phyloP scores from a whole-genome alignment of 2,888 invertebrate species.

The Ormyrus labotus region DNA sequence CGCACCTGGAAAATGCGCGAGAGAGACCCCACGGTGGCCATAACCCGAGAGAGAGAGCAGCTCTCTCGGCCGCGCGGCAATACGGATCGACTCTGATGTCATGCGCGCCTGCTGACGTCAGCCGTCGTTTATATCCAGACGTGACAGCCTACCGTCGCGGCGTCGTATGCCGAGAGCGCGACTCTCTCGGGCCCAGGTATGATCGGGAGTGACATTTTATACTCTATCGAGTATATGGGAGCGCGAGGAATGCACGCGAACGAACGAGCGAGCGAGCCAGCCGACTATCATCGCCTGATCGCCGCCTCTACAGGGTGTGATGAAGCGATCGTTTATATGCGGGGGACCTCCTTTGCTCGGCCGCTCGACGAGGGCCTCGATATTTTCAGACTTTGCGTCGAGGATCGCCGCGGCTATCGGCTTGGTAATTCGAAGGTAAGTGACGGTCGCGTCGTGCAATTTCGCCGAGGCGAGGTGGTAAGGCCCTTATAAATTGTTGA shows the following conservation, averaged over 20 bases:
- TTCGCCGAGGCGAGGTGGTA: no score
- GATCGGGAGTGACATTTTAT: constrained; percentile 66
- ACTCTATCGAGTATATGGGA: constrained; percentile 34
- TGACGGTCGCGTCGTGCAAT: no score
- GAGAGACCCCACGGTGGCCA: no score
- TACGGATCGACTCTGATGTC: constrained; percentile 74
- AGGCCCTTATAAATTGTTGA: no score
- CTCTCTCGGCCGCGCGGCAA: constrained; percentile 56
- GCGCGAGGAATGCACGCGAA: constrained; percentile 59
- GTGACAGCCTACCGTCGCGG: constrained; percentile 70
- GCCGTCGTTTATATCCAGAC: constrained; percentile 71
- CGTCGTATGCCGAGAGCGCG: constrained; percentile 58
- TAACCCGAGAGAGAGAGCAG: no score
- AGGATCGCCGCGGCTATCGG: no score
- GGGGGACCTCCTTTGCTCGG: no score
- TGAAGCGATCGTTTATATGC: not conserved
- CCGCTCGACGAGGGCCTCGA: no score
- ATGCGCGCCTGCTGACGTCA: constrained; percentile 71
- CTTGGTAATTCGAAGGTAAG: no score
- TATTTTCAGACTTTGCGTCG: no score
- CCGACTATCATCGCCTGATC: not conserved
- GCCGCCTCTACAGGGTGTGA: constrained; percentile 37
- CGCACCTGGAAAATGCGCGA: no score
- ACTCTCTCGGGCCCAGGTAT: constrained; percentile 47
- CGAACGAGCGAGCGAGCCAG: no score